phyloP scores from a whole-genome alignment of 1,140 invertebrate species.

The Calliphora vicina region DNA sequence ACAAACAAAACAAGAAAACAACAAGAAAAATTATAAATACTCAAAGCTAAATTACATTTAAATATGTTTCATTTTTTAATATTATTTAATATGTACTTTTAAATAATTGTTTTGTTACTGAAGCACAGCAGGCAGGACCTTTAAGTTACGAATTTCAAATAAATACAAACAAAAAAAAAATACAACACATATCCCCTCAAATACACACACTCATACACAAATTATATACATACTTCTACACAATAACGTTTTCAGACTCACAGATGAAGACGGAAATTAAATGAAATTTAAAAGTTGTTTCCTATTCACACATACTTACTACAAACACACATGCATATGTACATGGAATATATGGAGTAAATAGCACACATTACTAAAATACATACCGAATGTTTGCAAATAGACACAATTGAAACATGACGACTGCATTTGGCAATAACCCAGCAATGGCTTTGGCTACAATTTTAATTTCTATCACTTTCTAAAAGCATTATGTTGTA shows the following conservation, averaged over 20 bases:
- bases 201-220: background rate
- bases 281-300: background rate
- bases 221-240: background rate
- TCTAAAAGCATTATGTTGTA: no score
- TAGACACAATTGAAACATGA: no score
- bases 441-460: no score
- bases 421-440: no score
- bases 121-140: slow-evolving; percentile 41
- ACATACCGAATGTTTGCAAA: no score
- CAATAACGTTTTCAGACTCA: background rate
- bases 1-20: no score
- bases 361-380: no score
- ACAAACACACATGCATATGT: background rate
- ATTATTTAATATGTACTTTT: no score
- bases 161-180: background rate
- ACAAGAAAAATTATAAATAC: background rate
- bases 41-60: background rate
- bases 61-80: background rate
- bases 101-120: slow-evolving; percentile 1
- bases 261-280: background rate
- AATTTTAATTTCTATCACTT: no score
- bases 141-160: slow-evolving; percentile 38
- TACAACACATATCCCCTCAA: background rate
- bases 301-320: background rate
- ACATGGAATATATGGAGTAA: no score